phyloP scores from a whole-genome alignment of 2,113 vertebrate species.

The Apodemus speciosus region DNA sequence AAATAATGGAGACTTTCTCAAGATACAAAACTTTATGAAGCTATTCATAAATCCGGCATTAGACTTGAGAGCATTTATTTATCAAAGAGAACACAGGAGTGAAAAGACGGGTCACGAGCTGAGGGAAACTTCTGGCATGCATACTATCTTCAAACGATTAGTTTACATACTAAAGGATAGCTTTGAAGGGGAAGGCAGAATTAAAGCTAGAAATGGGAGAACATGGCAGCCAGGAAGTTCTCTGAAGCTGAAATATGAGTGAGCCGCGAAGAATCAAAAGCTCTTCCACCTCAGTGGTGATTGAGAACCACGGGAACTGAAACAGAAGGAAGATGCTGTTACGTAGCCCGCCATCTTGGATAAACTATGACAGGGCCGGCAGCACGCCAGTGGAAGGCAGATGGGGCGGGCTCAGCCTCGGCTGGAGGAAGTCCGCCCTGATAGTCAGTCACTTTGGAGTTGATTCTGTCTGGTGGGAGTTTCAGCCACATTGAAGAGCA shows the following conservation, averaged over 20 bases:
- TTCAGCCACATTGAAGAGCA: background rate
- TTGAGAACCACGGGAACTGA: constrained; percentile 10
- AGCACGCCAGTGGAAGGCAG: background rate
- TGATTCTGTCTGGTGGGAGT: background rate
- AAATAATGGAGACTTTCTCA: constrained; percentile 34
- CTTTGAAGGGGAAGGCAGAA: constrained; percentile 6
- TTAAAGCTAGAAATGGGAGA: constrained; percentile 2
- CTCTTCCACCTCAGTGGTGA: constrained; percentile 9
- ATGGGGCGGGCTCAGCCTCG: background rate
- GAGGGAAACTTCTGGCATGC: background rate
- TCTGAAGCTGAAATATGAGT: background rate
- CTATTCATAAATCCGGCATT: background rate
- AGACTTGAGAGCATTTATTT: constrained; percentile 52
- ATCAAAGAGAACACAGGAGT: background rate
- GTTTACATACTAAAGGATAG: background rate
- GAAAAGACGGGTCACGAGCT: background rate
- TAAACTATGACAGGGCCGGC: background rate
- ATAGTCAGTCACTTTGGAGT: background rate
- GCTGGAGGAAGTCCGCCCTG: background rate
- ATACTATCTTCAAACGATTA: constrained; percentile 2
- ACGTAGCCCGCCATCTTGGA: background rate
- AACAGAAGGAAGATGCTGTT: background rate
- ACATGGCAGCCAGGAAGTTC: constrained; percentile 5
- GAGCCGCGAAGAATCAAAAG: background rate
- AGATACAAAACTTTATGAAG: constrained; percentile 34